Percentiles rank a stretch among this genome's conserved stretches.
These are phyloP conservation scores for Platysteira castanea DNA, from an alignment of 2,113 vertebrate species.

Conservation along the genomic window DNA sequence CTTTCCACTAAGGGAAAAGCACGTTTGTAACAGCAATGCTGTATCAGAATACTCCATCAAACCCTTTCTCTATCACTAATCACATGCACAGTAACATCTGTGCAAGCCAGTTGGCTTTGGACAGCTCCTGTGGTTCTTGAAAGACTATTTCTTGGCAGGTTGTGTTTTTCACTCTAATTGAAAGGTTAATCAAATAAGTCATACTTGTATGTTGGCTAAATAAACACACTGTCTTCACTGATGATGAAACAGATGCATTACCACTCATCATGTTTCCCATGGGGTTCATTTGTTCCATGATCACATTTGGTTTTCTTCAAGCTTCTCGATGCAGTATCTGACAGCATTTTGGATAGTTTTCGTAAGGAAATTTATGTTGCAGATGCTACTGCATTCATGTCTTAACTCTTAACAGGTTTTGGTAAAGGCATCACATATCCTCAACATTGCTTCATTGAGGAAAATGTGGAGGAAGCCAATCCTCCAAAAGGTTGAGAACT, in stretches of 20 bases:
- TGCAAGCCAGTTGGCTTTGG: constrained; percentile 54
- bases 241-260: constrained; percentile 52
- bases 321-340: not conserved
- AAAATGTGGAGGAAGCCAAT: not conserved
- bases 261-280: not conserved
- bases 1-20: not conserved
- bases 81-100: constrained; percentile 13
- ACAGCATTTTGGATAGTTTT: not conserved
- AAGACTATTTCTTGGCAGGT: constrained; percentile 65
- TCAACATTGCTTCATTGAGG: not conserved
- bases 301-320: not conserved
- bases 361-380: not conserved
- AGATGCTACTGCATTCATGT: not conserved
- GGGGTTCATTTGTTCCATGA: constrained; percentile 19
- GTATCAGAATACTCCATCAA: not conserved
- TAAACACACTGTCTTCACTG: constrained; percentile 38
- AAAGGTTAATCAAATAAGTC: constrained; percentile 69
- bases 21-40: not conserved
- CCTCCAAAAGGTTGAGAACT: not conserved
- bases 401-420: not conserved
- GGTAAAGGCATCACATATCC: not conserved
- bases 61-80: not conserved
- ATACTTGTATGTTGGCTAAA: constrained; percentile 45
- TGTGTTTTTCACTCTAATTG: constrained; percentile 46
- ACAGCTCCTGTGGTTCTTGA: constrained; percentile 63